These are phyloP conservation scores for Sebastiscus albofasciatus DNA, from an alignment of 2,797 vertebrate genomes.

Conservation along the genomic window DNA sequence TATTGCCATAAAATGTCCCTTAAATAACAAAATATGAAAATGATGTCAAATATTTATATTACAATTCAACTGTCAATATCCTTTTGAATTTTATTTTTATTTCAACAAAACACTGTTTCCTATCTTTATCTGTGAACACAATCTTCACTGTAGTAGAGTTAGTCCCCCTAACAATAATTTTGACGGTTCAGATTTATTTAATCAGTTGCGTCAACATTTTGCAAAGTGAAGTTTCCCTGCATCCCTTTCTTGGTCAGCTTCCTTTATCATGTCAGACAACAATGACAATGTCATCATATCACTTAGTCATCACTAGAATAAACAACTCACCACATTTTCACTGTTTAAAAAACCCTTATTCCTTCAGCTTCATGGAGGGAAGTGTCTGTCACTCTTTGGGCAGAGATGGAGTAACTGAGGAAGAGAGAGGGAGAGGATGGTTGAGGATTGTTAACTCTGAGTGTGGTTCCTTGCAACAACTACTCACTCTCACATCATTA, in stretches of 20 bases:
- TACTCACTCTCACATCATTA: conserved; percentile 38
- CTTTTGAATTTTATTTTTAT: not conserved
- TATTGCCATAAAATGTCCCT: not conserved
- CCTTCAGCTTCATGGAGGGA: not conserved
- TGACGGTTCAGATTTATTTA: not conserved
- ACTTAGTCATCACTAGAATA: not conserved
- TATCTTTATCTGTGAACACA: not conserved
- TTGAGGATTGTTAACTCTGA: conserved; percentile 1
- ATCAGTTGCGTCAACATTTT: not conserved
- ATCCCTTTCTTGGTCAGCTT: not conserved
- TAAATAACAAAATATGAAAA: not conserved
- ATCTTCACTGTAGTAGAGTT: not conserved
- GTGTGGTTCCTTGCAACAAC: not conserved
- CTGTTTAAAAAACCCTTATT: not conserved
- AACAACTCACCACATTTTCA: not conserved
- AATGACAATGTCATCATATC: not conserved
- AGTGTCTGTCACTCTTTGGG: not conserved
- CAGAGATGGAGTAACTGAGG: not conserved
- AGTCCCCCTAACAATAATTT: not conserved
- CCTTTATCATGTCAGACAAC: not conserved
- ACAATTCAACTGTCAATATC: not conserved
- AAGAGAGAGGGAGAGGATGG: not conserved
- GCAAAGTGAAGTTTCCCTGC: not conserved
- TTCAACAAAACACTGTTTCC: not conserved
- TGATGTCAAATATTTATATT: not conserved